Percentiles rank a stretch among this genome's conserved stretches.
These are phyloP conservation scores for Herminia tarsipennalis DNA, from an alignment of 2,888 invertebrate genomes.

Conservation along the genomic window DNA sequence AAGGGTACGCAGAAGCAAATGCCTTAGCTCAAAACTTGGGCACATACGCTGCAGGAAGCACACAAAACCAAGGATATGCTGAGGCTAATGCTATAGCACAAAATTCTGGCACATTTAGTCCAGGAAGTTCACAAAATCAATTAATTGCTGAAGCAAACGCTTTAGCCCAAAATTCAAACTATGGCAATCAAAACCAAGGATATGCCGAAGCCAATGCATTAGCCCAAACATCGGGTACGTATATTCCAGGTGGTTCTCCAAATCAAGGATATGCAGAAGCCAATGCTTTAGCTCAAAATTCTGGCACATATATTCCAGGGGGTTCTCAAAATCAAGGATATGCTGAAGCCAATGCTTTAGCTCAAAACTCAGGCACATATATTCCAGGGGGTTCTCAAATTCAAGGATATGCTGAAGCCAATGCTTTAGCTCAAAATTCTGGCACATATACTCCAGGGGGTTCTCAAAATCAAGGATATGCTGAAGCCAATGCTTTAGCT, in stretches of 20 bases:
- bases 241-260: not conserved
- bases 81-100: not conserved
- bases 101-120: not conserved
- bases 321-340: conserved; percentile 2
- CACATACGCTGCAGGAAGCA: not conserved
- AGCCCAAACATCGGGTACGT: not conserved
- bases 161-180: not conserved
- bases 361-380: not conserved
- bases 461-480: not conserved
- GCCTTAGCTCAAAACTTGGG: not conserved
- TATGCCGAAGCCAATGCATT: not conserved
- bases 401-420: conserved; percentile 1
- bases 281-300: not conserved
- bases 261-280: not conserved
- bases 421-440: not conserved
- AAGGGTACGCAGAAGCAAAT: conserved; percentile 3
- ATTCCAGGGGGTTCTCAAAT: not conserved
- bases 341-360: not conserved
- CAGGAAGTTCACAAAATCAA: no score
- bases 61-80: not conserved
- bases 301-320: not conserved
- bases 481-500: not conserved
- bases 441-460: no score
- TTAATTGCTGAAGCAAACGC: not conserved
- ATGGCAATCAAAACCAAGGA: not conserved